phyloP scores from a whole-genome alignment of 2,888 invertebrate genomes.

The Epicampocera succincta region DNA sequence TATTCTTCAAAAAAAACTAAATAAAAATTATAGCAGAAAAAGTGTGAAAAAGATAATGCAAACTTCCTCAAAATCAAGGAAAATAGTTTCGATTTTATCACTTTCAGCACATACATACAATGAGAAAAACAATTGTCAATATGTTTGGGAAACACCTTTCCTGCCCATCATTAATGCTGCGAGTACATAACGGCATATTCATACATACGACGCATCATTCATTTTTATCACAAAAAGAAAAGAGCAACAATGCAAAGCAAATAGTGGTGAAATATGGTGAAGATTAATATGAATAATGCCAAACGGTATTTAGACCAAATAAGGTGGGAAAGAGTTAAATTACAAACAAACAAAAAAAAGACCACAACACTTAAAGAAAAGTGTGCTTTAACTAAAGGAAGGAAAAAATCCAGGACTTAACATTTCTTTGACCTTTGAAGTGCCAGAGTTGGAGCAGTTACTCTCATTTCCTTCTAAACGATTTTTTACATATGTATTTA shows the following conservation, averaged over 20 bases:
- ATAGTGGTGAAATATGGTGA: conserved; percentile 52
- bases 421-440: too few species aligned
- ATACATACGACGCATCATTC: conserved; percentile 3
- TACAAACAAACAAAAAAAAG: conserved; percentile 43
- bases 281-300: conserved; percentile 33
- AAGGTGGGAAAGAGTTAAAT: conserved; percentile 67
- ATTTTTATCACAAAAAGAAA: conserved; percentile 8
- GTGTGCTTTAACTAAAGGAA: neutral
- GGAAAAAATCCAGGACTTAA: too few species aligned
- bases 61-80: conserved; percentile 60
- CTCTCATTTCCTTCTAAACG: too few species aligned
- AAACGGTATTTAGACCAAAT: conserved; percentile 51
- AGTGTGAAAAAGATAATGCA: conserved; percentile 63
- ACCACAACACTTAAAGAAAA: conserved; percentile 32
- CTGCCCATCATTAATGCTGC: neutral
- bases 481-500: too few species aligned
- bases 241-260: neutral
- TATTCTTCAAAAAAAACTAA: conserved; percentile 11
- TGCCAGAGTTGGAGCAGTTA: too few species aligned
- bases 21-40: conserved; percentile 23
- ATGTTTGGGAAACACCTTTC: conserved; percentile 64
- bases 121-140: conserved; percentile 43
- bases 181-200: conserved; percentile 61
- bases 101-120: neutral
- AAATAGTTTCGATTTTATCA: conserved; percentile 57